A percentile compares a stretch with the other conserved stretches of the same genome.
These are phyloP conservation scores for Lateolabrax maculatus DNA, from an alignment of 2,797 vertebrate genomes.

Conservation along the genomic window DNA sequence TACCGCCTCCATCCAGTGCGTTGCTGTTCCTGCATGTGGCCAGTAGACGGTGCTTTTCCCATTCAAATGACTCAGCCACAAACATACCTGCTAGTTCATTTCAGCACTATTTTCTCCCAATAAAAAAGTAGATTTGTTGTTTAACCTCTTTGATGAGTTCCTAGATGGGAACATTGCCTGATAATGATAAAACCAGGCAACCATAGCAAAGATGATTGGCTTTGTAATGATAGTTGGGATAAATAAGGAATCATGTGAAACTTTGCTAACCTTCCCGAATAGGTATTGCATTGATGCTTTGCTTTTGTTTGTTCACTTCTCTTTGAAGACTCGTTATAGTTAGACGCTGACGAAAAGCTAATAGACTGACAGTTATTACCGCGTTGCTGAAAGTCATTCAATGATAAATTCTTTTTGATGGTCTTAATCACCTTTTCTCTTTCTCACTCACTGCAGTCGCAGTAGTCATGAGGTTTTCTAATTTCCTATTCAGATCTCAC, in stretches of 20 bases:
- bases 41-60: constrained; percentile 84
- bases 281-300: constrained; percentile 31
- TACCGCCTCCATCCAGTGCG: neutral
- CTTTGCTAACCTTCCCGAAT: constrained; percentile 53
- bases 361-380: constrained; percentile 22
- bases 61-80: constrained; percentile 67
- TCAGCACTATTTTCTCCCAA: constrained; percentile 61
- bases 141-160: constrained; percentile 81
- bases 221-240: constrained; percentile 75
- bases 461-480: constrained; percentile 40
- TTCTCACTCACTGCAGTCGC: constrained; percentile 6
- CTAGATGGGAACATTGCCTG: constrained; percentile 69
- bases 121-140: constrained; percentile 74
- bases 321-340: constrained; percentile 16
- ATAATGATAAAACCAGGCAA: constrained; percentile 80
- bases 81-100: constrained; percentile 47
- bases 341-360: constrained; percentile 42
- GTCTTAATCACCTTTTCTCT: constrained; percentile 8
- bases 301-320: constrained; percentile 58
- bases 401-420: constrained; percentile 28
- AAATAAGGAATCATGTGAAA: constrained; percentile 70
- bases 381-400: constrained; percentile 39
- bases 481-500: constrained; percentile 63
- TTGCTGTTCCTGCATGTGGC: constrained; percentile 64
- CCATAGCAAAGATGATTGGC: constrained; percentile 77